Evolutionary conservation across 1,140 invertebrate species (phyloP).

Genomic region (Cataglyphis hispanica): DNA sequence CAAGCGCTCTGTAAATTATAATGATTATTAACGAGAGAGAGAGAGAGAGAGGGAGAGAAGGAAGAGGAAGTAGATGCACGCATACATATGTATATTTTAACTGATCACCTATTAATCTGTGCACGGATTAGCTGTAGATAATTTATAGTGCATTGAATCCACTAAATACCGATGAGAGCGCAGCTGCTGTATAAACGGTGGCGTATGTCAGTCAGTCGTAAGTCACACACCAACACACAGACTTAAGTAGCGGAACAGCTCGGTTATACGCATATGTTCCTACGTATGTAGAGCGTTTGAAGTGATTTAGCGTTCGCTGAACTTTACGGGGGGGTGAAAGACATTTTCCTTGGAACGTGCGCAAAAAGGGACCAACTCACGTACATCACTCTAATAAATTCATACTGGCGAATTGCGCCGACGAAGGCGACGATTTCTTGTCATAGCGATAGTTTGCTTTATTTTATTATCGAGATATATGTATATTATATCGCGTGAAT

Average conservation of each 20-base stretch:
- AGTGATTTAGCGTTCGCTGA: slow-evolving; percentile 51
- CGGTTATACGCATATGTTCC: slow-evolving; percentile 46
- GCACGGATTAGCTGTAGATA: slow-evolving; percentile 57
- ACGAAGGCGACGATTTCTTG: not conserved
- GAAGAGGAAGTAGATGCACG: not conserved
- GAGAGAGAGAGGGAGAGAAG: not conserved
- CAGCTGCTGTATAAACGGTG: slow-evolving; percentile 40
- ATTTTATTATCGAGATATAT: slow-evolving; percentile 11
- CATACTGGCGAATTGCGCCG: not conserved
- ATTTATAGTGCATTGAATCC: slow-evolving; percentile 65
- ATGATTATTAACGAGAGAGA: not conserved
- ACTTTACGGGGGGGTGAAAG: slow-evolving; percentile 23
- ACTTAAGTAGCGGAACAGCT: slow-evolving; percentile 38
- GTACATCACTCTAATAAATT: slow-evolving; percentile 53
- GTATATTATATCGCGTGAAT: not conserved
- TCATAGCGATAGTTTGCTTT: not conserved
- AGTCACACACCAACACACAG: slow-evolving; percentile 39
- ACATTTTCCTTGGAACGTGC: slow-evolving; percentile 28
- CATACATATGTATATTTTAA: not conserved
- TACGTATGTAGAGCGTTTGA: slow-evolving; percentile 40
- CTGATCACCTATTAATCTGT: slow-evolving; percentile 46
- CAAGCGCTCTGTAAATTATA: not conserved
- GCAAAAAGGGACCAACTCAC: slow-evolving; percentile 18
- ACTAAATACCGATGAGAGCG: slow-evolving; percentile 69
- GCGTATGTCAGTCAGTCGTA: slow-evolving; percentile 64